Conservation (phyloP, 2,888 invertebrate species). For the Caradrina clavipalpis region DNA sequence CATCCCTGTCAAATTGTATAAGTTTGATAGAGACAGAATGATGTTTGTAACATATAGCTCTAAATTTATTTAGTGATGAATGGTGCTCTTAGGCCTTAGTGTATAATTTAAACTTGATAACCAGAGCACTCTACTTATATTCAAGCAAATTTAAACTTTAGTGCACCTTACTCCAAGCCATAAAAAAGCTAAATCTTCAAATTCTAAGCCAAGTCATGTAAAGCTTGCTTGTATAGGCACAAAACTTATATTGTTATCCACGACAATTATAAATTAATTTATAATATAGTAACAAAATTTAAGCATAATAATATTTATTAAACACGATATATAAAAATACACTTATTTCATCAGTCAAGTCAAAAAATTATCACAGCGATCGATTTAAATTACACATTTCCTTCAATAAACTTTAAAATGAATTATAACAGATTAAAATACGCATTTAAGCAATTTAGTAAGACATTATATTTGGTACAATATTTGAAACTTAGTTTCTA, state of each 20-base stretch:
- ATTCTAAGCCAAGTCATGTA: not conserved
- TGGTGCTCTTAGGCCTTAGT: not conserved
- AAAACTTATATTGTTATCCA: not conserved
- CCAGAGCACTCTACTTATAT: not conserved
- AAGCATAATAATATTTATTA: constrained; percentile 55
- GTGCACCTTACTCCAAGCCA: not conserved
- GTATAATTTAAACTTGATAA: constrained; percentile 6
- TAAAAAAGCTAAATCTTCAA: not conserved
- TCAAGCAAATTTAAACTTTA: not conserved
- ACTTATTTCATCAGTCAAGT: constrained; percentile 80
- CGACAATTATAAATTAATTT: constrained; percentile 23
- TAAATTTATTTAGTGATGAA: not conserved
- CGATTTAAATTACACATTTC: constrained; percentile 51
- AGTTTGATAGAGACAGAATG: not conserved
- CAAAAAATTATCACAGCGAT: constrained; percentile 83
- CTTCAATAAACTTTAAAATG: constrained; percentile 60
- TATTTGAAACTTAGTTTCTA: constrained; percentile 45
- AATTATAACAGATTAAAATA: constrained; percentile 54
- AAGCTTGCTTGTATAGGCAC: not conserved
- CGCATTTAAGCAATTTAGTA: constrained; percentile 57
- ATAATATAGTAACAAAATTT: constrained; percentile 51
- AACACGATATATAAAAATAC: constrained; percentile 78
- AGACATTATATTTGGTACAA: constrained; percentile 60
- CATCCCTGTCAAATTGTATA: not conserved
- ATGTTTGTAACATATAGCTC: not conserved